These are phyloP conservation scores for Zele albiditarsus DNA, from an alignment of 2,888 invertebrate genomes.

Conservation along the genomic window DNA sequence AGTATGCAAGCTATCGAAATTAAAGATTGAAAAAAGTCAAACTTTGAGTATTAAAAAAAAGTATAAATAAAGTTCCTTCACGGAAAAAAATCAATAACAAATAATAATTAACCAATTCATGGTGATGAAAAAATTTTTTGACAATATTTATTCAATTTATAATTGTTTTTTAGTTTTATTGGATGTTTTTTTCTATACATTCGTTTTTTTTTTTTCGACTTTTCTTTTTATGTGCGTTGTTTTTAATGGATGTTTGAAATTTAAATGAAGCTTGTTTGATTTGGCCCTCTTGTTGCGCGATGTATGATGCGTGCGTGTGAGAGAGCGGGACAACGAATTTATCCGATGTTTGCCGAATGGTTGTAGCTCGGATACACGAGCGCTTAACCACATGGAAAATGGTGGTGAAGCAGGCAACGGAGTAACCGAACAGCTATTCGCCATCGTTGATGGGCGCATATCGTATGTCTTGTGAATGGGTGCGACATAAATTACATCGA, in stretches of 20 bases:
- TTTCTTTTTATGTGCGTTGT: neutral
- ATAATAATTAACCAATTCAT: neutral
- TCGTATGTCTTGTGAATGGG: constrained; percentile 54
- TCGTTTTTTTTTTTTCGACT: neutral
- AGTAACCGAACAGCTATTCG: constrained; percentile 65
- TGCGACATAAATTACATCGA: constrained; percentile 48
- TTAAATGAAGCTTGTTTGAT: constrained; percentile 29
- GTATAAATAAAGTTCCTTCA: neutral
- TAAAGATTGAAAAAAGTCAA: too few relatives aligned
- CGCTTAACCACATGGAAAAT: constrained; percentile 64
- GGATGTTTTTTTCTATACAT: neutral
- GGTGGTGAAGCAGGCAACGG: constrained; percentile 62
- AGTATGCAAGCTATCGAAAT: too few relatives aligned
- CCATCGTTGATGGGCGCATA: constrained; percentile 66
- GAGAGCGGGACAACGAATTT: constrained; percentile 38
- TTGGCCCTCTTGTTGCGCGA: constrained; percentile 9
- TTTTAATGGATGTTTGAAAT: constrained; percentile 19
- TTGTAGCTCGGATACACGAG: constrained; percentile 44
- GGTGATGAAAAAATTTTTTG: neutral
- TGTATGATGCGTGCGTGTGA: neutral
- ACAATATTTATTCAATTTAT: neutral
- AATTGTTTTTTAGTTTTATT: neutral
- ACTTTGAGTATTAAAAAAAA: too few relatives aligned
- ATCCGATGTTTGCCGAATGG: constrained; percentile 57
- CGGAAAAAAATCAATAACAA: neutral